phyloP scores from a whole-genome alignment of 2,797 vertebrate genomes.

The Eulemur mongoz region DNA sequence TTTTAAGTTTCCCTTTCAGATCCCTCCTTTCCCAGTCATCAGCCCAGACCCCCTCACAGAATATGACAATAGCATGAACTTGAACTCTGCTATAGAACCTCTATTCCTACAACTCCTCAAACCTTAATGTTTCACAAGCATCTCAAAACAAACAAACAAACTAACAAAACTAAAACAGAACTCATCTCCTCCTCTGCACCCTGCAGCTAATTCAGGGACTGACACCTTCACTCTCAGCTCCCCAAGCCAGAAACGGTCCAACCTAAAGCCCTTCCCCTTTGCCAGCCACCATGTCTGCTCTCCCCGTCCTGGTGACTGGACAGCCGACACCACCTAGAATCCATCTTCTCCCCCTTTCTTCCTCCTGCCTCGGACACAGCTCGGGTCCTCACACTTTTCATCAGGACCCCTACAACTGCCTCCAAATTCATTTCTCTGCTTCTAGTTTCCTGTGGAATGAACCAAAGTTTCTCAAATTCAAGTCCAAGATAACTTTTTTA shows the following conservation, averaged over 20 bases:
- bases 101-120: background rate
- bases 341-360: background rate
- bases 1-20: background rate
- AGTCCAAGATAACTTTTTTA: background rate
- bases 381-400: rapidly evolving
- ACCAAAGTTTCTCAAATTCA: background rate
- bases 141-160: background rate
- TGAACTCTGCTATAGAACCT: background rate
- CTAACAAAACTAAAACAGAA: background rate
- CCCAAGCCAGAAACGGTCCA: background rate
- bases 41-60: background rate
- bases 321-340: too few species aligned
- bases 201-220: background rate
- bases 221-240: background rate
- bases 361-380: rapidly evolving
- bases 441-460: background rate
- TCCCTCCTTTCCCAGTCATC: background rate
- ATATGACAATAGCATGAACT: background rate
- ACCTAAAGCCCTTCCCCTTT: background rate
- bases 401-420: background rate
- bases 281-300: background rate
- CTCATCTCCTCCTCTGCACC: background rate
- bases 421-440: background rate
- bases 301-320: rapidly evolving
- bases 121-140: background rate